phyloP scores from a whole-genome alignment of 2,888 invertebrate genomes.

The Myopa testacea region DNA sequence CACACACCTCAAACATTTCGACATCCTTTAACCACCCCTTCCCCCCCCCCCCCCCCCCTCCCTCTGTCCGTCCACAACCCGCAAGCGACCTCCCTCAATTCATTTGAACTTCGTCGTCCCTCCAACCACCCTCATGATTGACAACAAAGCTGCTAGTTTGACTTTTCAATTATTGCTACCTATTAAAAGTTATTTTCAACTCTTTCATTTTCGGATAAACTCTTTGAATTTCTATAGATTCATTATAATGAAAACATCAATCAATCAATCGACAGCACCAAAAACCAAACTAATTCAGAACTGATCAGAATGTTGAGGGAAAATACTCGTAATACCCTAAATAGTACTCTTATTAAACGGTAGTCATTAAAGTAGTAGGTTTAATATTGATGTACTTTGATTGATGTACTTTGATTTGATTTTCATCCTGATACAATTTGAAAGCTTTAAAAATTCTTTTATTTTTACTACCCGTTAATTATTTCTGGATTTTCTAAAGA shows the following conservation, averaged over 20 bases:
- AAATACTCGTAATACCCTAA: not conserved
- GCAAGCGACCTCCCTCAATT: no score
- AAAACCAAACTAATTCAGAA: not conserved
- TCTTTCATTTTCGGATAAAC: not conserved
- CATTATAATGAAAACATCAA: not conserved
- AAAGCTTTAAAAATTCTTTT: no score
- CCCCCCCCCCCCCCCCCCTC: not conserved
- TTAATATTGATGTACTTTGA: no score
- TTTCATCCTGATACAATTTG: no score
- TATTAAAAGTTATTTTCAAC: conserved; percentile 3
- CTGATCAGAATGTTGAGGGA: not conserved
- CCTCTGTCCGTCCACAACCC: not conserved
- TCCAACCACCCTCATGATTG: conserved; percentile 12
- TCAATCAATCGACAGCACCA: not conserved
- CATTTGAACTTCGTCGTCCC: not conserved
- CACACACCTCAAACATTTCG: not conserved
- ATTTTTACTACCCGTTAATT: no score
- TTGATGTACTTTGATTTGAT: no score
- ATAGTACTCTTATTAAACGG: not conserved
- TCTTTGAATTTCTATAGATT: not conserved
- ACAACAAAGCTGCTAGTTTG: not conserved
- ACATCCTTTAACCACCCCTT: not conserved
- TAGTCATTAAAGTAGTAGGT: not conserved
- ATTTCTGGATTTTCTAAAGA: no score
- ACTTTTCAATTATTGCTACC: conserved; percentile 21